Evolutionary conservation across 2,797 vertebrate species (phyloP).

Genomic region (Setipinna tenuifilis): DNA sequence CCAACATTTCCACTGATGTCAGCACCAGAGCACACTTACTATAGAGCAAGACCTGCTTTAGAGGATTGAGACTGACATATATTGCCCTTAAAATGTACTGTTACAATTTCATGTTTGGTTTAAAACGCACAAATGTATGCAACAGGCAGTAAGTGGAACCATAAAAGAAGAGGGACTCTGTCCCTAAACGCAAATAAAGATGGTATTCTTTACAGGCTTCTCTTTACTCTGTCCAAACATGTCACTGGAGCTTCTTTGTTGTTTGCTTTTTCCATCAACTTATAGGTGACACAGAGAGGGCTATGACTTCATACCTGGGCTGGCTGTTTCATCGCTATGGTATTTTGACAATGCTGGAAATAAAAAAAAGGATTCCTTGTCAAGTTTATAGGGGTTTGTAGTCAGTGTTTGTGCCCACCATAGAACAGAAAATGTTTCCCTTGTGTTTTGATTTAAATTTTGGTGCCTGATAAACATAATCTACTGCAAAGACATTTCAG

Average conservation of each 20-base stretch:
- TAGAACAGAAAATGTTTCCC: neutral
- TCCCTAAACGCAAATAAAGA: neutral
- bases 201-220: neutral
- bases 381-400: neutral
- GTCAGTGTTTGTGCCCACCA: neutral
- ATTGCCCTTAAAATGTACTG: too few relatives aligned
- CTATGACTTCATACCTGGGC: neutral
- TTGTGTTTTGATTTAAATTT: neutral
- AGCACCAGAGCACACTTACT: too few relatives aligned
- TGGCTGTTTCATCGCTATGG: neutral
- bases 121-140: too few relatives aligned
- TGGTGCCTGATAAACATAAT: too few relatives aligned
- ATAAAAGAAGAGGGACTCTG: neutral
- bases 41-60: too few relatives aligned
- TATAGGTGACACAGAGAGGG: neutral
- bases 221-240: conserved; percentile 1
- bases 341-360: neutral
- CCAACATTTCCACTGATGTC: too few relatives aligned
- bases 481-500: too few relatives aligned
- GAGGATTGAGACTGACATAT: too few relatives aligned
- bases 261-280: neutral
- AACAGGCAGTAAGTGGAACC: too few relatives aligned
- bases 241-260: neutral
- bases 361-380: neutral
- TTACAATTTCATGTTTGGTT: too few relatives aligned